Base-by-base conservation (phyloP, 2,797 vertebrate species). In the Pangasius macronema region DNA sequence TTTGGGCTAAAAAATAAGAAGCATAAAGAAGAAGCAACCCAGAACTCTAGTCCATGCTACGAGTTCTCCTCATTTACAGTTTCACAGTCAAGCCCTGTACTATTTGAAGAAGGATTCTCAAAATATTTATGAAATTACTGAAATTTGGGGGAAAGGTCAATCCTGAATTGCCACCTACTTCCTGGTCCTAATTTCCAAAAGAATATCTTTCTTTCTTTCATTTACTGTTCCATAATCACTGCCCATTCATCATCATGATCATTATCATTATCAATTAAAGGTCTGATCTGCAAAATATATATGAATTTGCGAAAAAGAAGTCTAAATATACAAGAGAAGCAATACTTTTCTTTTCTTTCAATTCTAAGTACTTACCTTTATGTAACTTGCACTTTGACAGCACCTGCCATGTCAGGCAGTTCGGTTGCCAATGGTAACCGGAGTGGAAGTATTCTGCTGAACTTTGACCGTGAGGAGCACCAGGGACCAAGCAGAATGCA, bases 391-490 rank as follows among this genome's bases (percentile, higher is more conserved):
- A 55, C 8, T 24, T 8, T 1, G 42, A 53, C 61, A 95, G 94
- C 93, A 89, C 85, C 92, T 39, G 90, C 85, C 18, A 91, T 91
- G 73, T 93, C 93, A 0, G 92, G 93, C 70, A 90, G 91, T 86
- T 89, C 94, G 0, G 91, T 93, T 70, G 57, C 90, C 0, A 84
- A 90, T 0, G 91, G 93, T 22, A 95, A 94, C 9, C 82, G 92
- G 86, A 95, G 89, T 79, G 93, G 95, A 27, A 95, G 93, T 92
- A 93, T 95, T 91, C 89, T 93, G 0, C 92, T 95, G 49, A 95
- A 95, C 91, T 94, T 95, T 87, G 93, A 95, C 90, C 90, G 89
- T 5, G 92, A 95, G 83, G 94, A 95, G 75, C 92, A 92, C 53
- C 90, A 84, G 3, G 81, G 91, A 73, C 86, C 92, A 0, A 92